Conservation (phyloP, 2,113 vertebrate species). For the Nibea coibor region DNA sequence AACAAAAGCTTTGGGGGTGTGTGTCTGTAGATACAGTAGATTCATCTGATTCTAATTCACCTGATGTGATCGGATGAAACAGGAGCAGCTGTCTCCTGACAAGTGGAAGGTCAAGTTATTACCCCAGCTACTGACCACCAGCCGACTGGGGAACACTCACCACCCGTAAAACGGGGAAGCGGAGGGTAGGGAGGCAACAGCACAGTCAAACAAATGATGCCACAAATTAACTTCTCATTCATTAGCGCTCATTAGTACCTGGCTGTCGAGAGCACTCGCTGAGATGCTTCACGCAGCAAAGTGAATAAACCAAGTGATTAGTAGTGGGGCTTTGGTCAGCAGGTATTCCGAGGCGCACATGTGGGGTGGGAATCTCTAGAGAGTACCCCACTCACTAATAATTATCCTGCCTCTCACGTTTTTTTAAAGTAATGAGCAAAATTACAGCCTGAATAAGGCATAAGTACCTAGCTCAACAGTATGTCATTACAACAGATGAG, state of each 20-base stretch:
- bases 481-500: background rate
- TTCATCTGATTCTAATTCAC: background rate
- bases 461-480: background rate
- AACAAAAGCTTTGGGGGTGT: background rate
- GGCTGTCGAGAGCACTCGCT: conserved; percentile 55
- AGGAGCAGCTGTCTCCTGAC: conserved; percentile 48
- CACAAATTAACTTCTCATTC: conserved; percentile 68
- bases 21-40: too few species aligned
- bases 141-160: conserved; percentile 39
- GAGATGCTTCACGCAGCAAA: conserved; percentile 46
- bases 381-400: conserved; percentile 39
- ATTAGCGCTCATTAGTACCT: conserved; percentile 75
- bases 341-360: conserved; percentile 20
- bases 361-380: conserved; percentile 34
- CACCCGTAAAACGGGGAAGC: conserved; percentile 11
- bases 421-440: conserved; percentile 20
- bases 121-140: conserved; percentile 44
- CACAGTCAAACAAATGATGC: conserved; percentile 57
- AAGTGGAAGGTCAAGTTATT: conserved; percentile 69
- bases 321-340: conserved; percentile 50
- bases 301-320: conserved; percentile 69
- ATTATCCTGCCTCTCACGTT: conserved; percentile 12
- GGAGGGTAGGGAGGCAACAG: conserved; percentile 37
- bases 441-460: background rate
- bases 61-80: conserved; percentile 27